Base-by-base conservation (phyloP, 2,113 vertebrate genomes). In the Nothocercus nigrocapillus region DNA sequence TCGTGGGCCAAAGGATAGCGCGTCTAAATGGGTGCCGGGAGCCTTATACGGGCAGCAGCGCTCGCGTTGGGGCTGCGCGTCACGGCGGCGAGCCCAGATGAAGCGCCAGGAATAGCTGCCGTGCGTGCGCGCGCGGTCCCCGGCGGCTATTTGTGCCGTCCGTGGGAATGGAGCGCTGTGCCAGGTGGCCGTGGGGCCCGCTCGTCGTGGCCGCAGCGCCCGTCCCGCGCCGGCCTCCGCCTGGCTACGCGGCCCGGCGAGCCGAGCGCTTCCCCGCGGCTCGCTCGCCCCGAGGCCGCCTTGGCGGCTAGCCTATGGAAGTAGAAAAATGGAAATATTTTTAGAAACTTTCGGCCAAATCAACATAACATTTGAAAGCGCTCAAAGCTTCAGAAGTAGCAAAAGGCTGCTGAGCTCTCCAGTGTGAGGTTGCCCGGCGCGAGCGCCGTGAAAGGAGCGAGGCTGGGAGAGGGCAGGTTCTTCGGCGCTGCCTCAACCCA, bases 21-120 rank as follows among this genome's bases (percentile, higher is more conserved):
- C 69, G 96, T 97, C 96, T 94, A 98, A 97, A 97, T 96, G 96
- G 97, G 97, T 97, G 96, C 92, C 67, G 87, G 96, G 94, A 98
- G 96, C 98, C 98, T 98, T 98, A 98, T 98, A 98, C 97, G 97
- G 98, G 90, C 97, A 98, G 96, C 95, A 97, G 96, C 97, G 96
- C 97, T 97, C 97, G 96, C 97, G 95, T 97, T 91, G 95, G 95
- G 97, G 96, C 96, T 97, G 98, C 97, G 98, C 98, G 98, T 98
- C 98, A 98, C 47, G 88, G 96, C 83, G 95, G 96, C 96, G 61
- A 98, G 98, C 97, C 94, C 96, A 97, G 97, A 95, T 92, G 95
- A 95, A 87, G 90, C 72, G 73, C 97, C 98, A 97, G 93, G 97
- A 98, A 98, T 98, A 98, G 98, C 95, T 93, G 90, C 88, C 94